These are phyloP conservation scores for Brachylomia viminalis DNA, from an alignment of 2,888 invertebrate genomes.

Conservation along the genomic window DNA sequence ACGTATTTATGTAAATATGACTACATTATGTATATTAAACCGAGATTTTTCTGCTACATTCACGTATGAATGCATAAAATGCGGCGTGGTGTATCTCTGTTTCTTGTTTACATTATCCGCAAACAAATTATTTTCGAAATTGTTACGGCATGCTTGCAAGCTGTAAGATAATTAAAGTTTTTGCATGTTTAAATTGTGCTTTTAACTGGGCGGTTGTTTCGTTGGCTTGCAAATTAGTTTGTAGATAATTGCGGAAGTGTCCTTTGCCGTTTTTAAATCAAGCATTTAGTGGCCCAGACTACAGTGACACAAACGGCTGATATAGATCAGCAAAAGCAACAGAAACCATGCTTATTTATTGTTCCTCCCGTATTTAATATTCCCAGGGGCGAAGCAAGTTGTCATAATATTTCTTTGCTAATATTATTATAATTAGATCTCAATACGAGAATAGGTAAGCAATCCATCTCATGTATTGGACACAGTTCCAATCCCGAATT, in stretches of 20 bases:
- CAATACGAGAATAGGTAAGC: constrained; percentile 4
- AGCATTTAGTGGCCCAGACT: not conserved
- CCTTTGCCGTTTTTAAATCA: constrained; percentile 19
- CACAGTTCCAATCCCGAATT: constrained; percentile 1
- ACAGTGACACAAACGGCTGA: constrained; percentile 8
- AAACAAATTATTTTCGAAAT: constrained; percentile 49
- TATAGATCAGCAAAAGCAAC: not conserved
- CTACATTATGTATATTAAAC: constrained; percentile 77
- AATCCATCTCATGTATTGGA: not conserved
- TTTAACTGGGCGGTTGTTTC: constrained; percentile 20
- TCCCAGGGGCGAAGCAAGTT: constrained; percentile 8
- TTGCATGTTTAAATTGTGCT: constrained; percentile 20
- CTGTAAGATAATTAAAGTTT: constrained; percentile 53
- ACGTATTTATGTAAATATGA: constrained; percentile 80
- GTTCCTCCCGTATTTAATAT: not conserved
- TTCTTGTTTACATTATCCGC: constrained; percentile 54
- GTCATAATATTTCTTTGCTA: constrained; percentile 21
- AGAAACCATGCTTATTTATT: constrained; percentile 7
- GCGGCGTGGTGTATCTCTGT: constrained; percentile 45
- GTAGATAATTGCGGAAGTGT: constrained; percentile 10
- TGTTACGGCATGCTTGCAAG: constrained; percentile 36
- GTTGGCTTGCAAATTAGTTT: constrained; percentile 28
- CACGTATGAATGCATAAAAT: constrained; percentile 65
- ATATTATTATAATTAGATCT: constrained; percentile 13
- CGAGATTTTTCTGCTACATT: constrained; percentile 77